phyloP scores from a whole-genome alignment of 2,797 vertebrate genomes.

The Schizopygopsis pylzovi region DNA sequence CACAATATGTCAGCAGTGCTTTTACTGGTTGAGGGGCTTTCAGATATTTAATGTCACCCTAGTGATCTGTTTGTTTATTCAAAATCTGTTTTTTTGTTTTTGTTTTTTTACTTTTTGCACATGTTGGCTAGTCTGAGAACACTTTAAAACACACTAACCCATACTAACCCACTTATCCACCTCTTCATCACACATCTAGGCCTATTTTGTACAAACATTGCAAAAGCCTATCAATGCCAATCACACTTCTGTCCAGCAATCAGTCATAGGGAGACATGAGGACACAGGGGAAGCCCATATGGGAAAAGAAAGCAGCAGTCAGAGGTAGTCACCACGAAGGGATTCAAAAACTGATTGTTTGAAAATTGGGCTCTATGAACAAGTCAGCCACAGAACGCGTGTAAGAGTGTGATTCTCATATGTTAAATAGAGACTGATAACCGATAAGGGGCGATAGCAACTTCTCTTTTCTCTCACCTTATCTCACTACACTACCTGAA shows the following conservation, averaged over 20 bases:
- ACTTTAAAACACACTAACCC: background rate
- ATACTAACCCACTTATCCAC: background rate
- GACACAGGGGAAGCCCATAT: background rate
- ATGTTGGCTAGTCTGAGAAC: background rate
- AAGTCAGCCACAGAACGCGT: background rate
- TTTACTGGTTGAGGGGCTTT: background rate
- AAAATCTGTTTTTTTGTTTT: background rate
- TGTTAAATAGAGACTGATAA: constrained; percentile 23
- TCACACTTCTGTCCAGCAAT: background rate
- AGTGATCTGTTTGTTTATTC: background rate
- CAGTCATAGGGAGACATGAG: background rate
- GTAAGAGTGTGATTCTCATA: background rate
- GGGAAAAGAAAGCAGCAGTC: background rate
- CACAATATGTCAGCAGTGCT: background rate
- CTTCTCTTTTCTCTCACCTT: constrained; percentile 47
- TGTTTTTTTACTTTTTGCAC: background rate
- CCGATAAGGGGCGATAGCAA: constrained; percentile 45
- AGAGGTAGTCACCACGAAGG: background rate
- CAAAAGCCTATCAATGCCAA: background rate
- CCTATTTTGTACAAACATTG: background rate
- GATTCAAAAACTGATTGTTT: background rate
- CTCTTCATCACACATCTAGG: background rate
- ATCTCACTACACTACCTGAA: constrained; percentile 44
- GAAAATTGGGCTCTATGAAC: background rate
- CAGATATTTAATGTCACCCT: background rate